These are phyloP conservation scores for Cacajao melanocephalus DNA, from an alignment of 2,797 vertebrate genomes.

Conservation along the genomic window DNA sequence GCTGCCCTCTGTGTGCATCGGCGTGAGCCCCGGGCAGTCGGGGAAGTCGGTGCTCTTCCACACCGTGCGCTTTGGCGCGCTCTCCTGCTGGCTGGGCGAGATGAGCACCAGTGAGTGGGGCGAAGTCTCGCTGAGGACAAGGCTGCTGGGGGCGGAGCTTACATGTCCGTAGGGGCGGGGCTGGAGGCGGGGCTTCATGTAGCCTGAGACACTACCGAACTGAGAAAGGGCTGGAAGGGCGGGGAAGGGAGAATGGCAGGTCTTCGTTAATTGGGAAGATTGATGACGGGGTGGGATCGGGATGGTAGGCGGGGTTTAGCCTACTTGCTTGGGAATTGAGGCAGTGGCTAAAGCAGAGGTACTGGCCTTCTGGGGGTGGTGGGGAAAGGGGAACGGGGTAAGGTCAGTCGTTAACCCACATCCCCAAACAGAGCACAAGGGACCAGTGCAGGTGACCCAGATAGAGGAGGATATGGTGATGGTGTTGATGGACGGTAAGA, in stretches of 20 bases:
- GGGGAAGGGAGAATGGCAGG: neutral
- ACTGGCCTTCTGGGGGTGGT: neutral
- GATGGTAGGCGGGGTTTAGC: neutral
- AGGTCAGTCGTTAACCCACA: neutral
- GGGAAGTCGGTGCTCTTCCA: conserved; percentile 85
- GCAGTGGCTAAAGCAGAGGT: neutral
- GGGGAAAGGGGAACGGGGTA: neutral
- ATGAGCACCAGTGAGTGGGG: conserved; percentile 82
- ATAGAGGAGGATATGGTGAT: conserved; percentile 88
- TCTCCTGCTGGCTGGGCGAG: conserved; percentile 92
- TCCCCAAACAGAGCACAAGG: conserved; percentile 84
- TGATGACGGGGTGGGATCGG: accelerated
- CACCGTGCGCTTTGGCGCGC: conserved; percentile 93
- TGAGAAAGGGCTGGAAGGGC: too few species aligned
- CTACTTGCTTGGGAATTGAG: neutral
- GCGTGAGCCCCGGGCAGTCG: conserved; percentile 82
- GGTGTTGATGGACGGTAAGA: conserved; percentile 89
- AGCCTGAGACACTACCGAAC: accelerated
- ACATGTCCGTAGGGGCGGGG: neutral
- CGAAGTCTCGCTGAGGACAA: neutral
- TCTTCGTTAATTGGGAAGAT: neutral
- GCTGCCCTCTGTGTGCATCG: conserved; percentile 92
- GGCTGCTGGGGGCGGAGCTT: neutral
- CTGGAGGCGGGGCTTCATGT: neutral
- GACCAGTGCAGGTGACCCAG: conserved; percentile 90